Conservation (phyloP, 2,888 invertebrate species). For the Ophioninae sp. region DNA sequence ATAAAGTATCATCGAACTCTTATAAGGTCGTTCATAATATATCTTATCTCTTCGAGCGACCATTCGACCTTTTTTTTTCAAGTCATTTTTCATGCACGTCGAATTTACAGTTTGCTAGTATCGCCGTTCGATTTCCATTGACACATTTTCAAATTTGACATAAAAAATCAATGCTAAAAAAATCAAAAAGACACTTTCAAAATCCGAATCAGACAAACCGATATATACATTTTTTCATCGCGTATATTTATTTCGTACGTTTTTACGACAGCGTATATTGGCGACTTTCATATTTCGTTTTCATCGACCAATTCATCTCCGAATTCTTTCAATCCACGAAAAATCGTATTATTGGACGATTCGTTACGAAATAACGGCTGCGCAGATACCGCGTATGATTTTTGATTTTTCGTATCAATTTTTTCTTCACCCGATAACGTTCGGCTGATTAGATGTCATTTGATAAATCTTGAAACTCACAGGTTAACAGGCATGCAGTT, state of each 20-base stretch:
- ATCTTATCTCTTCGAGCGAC: conserved; percentile 50
- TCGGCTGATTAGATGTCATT: neutral
- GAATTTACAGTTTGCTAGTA: neutral
- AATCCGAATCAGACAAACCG: too few species aligned
- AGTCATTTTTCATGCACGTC: neutral
- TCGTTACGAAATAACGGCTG: neutral
- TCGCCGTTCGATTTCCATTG: neutral
- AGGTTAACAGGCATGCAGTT: neutral
- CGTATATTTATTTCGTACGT: neutral
- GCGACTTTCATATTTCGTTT: neutral
- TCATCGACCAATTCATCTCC: neutral
- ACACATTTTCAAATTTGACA: too few species aligned
- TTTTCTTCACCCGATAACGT: conserved; percentile 17
- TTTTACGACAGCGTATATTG: neutral
- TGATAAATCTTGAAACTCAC: conserved; percentile 12
- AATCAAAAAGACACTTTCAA: too few species aligned
- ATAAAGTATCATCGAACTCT: conserved; percentile 14
- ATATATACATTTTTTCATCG: neutral
- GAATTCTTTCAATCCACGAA: neutral
- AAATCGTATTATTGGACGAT: neutral
- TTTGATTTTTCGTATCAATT: neutral
- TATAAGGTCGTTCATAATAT: conserved; percentile 45
- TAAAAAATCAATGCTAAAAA: too few species aligned
- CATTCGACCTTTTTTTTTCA: conserved; percentile 20
- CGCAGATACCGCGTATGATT: neutral